Evolutionary conservation across 1,140 invertebrate species (phyloP), one percentile per base, ranked within the genome.

Genomic region (Drosophila setifemur): DNA sequence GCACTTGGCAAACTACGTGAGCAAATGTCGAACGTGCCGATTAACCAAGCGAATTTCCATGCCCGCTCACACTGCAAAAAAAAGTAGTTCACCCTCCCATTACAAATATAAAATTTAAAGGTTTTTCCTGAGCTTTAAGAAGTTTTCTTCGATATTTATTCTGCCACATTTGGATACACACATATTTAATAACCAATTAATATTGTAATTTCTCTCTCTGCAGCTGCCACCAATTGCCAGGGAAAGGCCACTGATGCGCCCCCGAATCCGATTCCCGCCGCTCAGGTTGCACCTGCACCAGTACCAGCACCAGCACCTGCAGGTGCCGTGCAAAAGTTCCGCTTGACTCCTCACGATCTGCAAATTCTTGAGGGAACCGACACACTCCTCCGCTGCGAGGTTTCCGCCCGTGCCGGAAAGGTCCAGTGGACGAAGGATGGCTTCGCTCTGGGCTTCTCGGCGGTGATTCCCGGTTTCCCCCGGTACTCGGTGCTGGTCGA

Each of bases 341-440:
- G 95, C 64, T 93, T 96, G 35, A 92, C 93, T 26, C 97, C 97
- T 1, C 92, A 93, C 43, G 94, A 96, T 89, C 93, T 94, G 42
- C 94, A 94, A 71, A 96, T 97, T 12, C 93, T 95, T 50, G 96
- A 97, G 90, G 96, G 96, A 58, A 93, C 94, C 1, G 95, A 96
- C 60, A 94, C 96, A 1, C 93, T 95, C 21, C 91, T 98, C 47
- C 93, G 95, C 67, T 98, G 97, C 90, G 95, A 96, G 77, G 94
- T 98, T 2, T 93, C 94, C 28, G 94, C 97, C 90, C 92, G 95
- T 63, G 94, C 93, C 14, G 97, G 97, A 11, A 93, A 93, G 73
- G 96, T 98, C 57, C 97, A 98, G 89, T 98, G 97, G 97, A 96
- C 96, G 50, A 98, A 98, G 91, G 96, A 98, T 91, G 97, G 97